Evolutionary conservation across 2,888 invertebrate species (phyloP).

Genomic region (Volucella inanis): DNA sequence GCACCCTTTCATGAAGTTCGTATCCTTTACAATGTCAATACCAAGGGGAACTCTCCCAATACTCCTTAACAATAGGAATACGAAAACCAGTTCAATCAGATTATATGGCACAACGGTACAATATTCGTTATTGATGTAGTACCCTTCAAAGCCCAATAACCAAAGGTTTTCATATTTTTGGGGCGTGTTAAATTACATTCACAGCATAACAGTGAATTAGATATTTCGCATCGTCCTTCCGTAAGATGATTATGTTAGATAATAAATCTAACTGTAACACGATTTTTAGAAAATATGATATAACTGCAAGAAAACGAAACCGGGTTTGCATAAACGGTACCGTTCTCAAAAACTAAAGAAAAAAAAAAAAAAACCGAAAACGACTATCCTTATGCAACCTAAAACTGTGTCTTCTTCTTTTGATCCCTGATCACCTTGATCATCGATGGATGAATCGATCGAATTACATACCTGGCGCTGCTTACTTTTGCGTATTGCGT

Average conservation of each 20-base stretch:
- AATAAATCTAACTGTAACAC: constrained; percentile 68
- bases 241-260: constrained; percentile 61
- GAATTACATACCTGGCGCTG: constrained; percentile 63
- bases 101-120: constrained; percentile 52
- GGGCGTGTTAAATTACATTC: constrained; percentile 79
- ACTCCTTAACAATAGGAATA: constrained; percentile 22
- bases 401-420: constrained; percentile 56
- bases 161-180: constrained; percentile 52
- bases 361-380: background rate
- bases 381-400: constrained; percentile 47
- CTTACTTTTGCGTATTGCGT: constrained; percentile 34
- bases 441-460: constrained; percentile 36
- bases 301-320: constrained; percentile 59
- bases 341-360: background rate
- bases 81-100: constrained; percentile 53
- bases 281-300: constrained; percentile 56
- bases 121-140: constrained; percentile 46
- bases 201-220: constrained; percentile 64
- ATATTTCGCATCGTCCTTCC: constrained; percentile 32
- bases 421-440: constrained; percentile 49
- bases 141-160: constrained; percentile 33
- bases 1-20: constrained; percentile 65
- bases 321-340: constrained; percentile 61
- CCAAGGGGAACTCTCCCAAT: constrained; percentile 7
- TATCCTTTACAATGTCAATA: constrained; percentile 52